Percentiles rank a stretch among this genome's conserved stretches.
phyloP scores from a whole-genome alignment of 2,797 vertebrate species.

The Gymnodraco acuticeps region DNA sequence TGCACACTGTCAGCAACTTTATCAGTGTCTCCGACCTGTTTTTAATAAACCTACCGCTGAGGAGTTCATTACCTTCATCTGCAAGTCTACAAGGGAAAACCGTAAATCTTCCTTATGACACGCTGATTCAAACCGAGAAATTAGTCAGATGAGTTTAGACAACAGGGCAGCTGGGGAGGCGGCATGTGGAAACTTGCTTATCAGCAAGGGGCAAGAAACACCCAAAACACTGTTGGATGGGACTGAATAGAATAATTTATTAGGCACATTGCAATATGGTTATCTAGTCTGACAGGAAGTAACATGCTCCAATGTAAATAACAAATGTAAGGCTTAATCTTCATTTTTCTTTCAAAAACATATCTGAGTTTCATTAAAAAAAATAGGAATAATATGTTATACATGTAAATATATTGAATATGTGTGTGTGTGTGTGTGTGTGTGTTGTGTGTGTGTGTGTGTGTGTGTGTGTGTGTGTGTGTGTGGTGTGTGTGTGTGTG shows the following conservation, averaged over 20 bases:
- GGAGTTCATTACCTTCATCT: conserved; percentile 14
- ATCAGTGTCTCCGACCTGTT: conserved; percentile 4
- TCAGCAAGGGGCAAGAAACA: neutral
- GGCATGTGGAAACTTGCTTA: neutral
- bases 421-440: too few relatives aligned
- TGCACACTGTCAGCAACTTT: conserved; percentile 7
- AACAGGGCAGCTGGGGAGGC: neutral
- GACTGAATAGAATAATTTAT: too few relatives aligned
- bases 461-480: too few relatives aligned
- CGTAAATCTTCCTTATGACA: conserved; percentile 4
- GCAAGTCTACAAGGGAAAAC: neutral
- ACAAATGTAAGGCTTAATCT: neutral
- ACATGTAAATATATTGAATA: too few relatives aligned
- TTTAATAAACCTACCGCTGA: conserved; percentile 11
- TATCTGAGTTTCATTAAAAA: neutral
- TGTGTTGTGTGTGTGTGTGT: too few relatives aligned
- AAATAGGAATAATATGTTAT: neutral
- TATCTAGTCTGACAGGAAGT: neutral
- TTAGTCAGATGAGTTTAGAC: neutral
- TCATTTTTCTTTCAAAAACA: neutral
- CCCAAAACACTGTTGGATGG: neutral
- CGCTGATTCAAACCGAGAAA: neutral
- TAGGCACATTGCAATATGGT: too few relatives aligned
- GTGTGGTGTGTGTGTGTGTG: too few relatives aligned
- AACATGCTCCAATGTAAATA: neutral